Evolutionary conservation across 2,113 vertebrate genomes (phyloP).

Genomic region (Catagonus wagneri): DNA sequence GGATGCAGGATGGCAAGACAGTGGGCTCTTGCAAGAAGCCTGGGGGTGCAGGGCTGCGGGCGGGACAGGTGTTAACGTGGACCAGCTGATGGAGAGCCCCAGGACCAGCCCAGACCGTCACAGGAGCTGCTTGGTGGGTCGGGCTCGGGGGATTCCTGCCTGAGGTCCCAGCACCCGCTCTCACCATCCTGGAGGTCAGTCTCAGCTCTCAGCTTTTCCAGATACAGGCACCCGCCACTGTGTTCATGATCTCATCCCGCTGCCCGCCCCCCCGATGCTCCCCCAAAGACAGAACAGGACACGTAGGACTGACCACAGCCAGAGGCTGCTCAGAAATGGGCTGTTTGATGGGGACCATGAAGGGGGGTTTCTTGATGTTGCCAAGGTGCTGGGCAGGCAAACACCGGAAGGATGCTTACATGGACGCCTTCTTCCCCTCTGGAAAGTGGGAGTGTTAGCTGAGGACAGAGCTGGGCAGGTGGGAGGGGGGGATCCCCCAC

Average conservation of each 20-base stretch:
- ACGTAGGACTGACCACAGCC: background rate
- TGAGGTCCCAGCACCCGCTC: background rate
- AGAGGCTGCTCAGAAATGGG: background rate
- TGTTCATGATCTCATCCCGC: background rate
- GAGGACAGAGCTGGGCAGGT: too few relatives aligned
- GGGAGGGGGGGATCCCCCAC: rapidly evolving
- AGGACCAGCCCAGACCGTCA: background rate
- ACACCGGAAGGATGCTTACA: background rate
- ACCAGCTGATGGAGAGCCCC: background rate
- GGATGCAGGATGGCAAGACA: rapidly evolving
- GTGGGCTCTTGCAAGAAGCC: background rate
- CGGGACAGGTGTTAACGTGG: background rate
- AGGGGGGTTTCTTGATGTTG: too few relatives aligned
- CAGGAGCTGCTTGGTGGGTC: rapidly evolving
- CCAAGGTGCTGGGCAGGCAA: too few relatives aligned
- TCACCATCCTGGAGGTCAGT: too few relatives aligned
- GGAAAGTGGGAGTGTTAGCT: background rate
- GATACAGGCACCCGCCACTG: background rate
- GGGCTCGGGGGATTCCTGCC: rapidly evolving
- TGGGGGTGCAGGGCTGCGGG: background rate
- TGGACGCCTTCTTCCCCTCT: background rate
- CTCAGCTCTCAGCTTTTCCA: background rate
- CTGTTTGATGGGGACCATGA: rapidly evolving
- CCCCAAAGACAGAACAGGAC: background rate
- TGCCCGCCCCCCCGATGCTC: too few relatives aligned